A percentile compares a stretch with the other conserved stretches of the same genome.
These are phyloP conservation scores for Pristionchus fissidentatus DNA, from an alignment of 2,888 invertebrate species.

Conservation along the genomic window DNA sequence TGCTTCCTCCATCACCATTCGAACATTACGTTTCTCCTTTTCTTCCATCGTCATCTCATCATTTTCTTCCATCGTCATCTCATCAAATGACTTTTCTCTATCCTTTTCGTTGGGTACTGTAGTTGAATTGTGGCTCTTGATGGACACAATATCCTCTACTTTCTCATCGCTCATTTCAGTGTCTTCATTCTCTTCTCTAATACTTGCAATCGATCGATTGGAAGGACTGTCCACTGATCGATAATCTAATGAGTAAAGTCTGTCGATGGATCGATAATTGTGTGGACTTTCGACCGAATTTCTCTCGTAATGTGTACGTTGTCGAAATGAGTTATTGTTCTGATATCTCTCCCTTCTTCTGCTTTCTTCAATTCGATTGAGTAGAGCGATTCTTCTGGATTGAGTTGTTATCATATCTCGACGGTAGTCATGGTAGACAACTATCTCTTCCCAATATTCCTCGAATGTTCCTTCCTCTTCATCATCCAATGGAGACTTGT, in stretches of 20 bases:
- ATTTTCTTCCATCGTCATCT: too few relatives aligned
- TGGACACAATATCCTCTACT: background rate
- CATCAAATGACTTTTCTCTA: too few relatives aligned
- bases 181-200: background rate
- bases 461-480: conserved; percentile 17
- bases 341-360: background rate
- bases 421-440: background rate
- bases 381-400: background rate
- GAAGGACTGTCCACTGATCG: background rate
- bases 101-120: too few relatives aligned
- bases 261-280: background rate
- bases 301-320: background rate
- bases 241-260: background rate
- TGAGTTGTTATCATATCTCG: conserved; percentile 4
- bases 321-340: background rate
- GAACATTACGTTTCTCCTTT: background rate
- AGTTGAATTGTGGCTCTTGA: too few relatives aligned
- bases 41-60: background rate
- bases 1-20: too few relatives aligned
- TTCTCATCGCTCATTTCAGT: background rate
- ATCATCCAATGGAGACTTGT: background rate
- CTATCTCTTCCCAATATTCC: conserved; percentile 35
- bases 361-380: conserved; percentile 17
- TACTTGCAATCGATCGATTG: background rate
- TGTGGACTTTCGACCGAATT: background rate